Percentiles rank a stretch among this genome's conserved stretches.
Evolutionary conservation across 2,113 vertebrate genomes (phyloP).

Genomic region (Eublepharis macularius): DNA sequence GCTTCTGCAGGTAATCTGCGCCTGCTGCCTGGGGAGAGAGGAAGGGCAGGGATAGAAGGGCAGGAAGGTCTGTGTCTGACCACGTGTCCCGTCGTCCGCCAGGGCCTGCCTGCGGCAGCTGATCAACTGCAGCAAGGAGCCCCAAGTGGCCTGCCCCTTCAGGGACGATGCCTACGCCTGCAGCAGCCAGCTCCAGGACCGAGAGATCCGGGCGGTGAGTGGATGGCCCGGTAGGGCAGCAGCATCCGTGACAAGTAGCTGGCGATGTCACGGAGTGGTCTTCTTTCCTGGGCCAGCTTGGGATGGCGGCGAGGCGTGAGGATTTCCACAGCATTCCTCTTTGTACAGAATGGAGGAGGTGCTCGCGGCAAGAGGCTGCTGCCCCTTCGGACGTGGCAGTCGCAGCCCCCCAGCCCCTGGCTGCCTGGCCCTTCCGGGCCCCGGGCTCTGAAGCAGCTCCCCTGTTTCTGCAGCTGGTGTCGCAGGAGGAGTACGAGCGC

Average conservation of each 20-base stretch:
- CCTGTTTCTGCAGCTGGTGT: conserved; percentile 61
- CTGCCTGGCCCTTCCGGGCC: not conserved
- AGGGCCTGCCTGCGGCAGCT: conserved; percentile 85
- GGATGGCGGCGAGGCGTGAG: not conserved
- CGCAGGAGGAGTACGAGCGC: conserved; percentile 77
- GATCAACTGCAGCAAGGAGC: conserved; percentile 82
- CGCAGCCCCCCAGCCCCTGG: too few species aligned
- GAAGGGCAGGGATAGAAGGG: rapidly evolving
- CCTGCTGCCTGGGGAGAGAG: rapidly evolving
- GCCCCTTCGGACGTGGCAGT: too few species aligned
- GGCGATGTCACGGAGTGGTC: not conserved
- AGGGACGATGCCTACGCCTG: conserved; percentile 83
- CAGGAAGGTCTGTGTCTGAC: not conserved
- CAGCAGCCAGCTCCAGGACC: conserved; percentile 79
- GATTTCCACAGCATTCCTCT: too few species aligned
- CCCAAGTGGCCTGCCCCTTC: conserved; percentile 84
- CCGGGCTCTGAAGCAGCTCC: not conserved
- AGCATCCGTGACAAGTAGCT: not conserved
- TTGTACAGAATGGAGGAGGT: not conserved
- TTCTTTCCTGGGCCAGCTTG: not conserved
- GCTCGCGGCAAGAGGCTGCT: too few species aligned
- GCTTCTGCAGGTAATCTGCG: conserved; percentile 78
- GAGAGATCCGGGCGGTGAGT: conserved; percentile 87
- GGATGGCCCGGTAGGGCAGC: too few species aligned
- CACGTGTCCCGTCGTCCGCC: not conserved